A percentile compares a stretch with the other conserved stretches of the same genome.
Conservation (phyloP, 2,888 invertebrate species). For the Lycophotia porphyrea region DNA sequence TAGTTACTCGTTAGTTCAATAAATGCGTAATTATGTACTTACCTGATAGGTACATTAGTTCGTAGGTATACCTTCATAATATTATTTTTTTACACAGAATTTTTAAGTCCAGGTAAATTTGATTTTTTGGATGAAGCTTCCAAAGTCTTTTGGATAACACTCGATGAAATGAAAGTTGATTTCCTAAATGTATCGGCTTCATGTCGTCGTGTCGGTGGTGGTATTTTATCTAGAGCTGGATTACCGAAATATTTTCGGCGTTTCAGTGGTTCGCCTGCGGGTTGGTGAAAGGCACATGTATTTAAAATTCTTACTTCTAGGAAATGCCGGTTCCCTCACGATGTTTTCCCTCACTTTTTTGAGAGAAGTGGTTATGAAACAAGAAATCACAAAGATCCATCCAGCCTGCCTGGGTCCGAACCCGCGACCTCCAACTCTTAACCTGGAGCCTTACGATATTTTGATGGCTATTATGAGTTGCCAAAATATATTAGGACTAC, state of each 20-base stretch:
- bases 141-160: not conserved
- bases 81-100: not conserved
- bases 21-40: not conserved
- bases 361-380: not conserved
- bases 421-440: not conserved
- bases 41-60: not conserved
- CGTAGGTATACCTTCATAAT: not conserved
- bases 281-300: too few species aligned
- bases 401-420: not conserved
- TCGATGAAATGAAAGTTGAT: not conserved
- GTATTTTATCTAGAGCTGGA: not conserved
- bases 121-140: not conserved
- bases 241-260: not conserved
- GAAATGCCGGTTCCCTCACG: not conserved
- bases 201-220: not conserved
- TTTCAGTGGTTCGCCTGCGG: too few species aligned
- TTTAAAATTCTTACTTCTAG: too few species aligned
- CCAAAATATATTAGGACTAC: not conserved
- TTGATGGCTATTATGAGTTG: not conserved
- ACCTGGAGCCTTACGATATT: not conserved
- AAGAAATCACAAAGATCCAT: not conserved
- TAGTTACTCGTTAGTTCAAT: not conserved
- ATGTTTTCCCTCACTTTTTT: not conserved
- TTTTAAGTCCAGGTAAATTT: not conserved
- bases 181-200: not conserved